A percentile compares a stretch with the other conserved stretches of the same genome.
phyloP scores from a whole-genome alignment of 2,888 invertebrate species.

The Leucoma salicis region DNA sequence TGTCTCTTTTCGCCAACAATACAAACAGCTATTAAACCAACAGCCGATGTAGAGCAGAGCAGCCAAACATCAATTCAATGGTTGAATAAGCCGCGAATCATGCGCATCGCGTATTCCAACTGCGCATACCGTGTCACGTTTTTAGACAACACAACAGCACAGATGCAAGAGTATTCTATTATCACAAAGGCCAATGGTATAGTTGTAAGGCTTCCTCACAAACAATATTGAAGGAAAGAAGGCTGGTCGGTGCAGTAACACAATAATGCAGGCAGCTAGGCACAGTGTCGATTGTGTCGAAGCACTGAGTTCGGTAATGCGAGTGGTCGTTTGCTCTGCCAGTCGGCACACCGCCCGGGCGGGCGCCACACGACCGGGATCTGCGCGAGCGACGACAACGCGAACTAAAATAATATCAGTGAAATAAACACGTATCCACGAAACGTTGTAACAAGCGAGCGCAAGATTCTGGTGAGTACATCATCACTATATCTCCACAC shows the following conservation, averaged over 20 bases:
- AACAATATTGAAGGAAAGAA: slow-evolving; percentile 11
- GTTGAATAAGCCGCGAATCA: slow-evolving; percentile 39
- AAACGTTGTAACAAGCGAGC: slow-evolving; percentile 63
- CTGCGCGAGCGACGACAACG: slow-evolving; percentile 71
- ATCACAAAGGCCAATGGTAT: slow-evolving; percentile 14
- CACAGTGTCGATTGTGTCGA: slow-evolving; percentile 30
- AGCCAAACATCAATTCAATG: slow-evolving; percentile 51
- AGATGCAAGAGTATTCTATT: slow-evolving; percentile 10
- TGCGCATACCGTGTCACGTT: slow-evolving; percentile 15
- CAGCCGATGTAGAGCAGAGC: slow-evolving; percentile 43
- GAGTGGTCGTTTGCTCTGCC: slow-evolving; percentile 44
- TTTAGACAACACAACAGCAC: slow-evolving; percentile 23
- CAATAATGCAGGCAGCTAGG: slow-evolving; percentile 6
- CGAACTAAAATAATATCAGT: slow-evolving; percentile 67
- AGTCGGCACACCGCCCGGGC: slow-evolving; percentile 81
- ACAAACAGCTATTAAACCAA: slow-evolving; percentile 28
- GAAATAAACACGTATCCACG: slow-evolving; percentile 67
- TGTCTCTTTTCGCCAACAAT: slow-evolving; percentile 12
- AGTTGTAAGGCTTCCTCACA: slow-evolving; percentile 21
- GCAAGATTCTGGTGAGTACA: slow-evolving; percentile 77
- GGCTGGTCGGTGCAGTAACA: slow-evolving; percentile 8
- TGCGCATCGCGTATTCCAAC: slow-evolving; percentile 41
- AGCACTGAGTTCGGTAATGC: slow-evolving; percentile 23
- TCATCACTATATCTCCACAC: slow-evolving; percentile 16
- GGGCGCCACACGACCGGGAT: slow-evolving; percentile 81